Evolutionary conservation across 2,113 vertebrate genomes (phyloP).

Genomic region (Melanerpes aurifrons): DNA sequence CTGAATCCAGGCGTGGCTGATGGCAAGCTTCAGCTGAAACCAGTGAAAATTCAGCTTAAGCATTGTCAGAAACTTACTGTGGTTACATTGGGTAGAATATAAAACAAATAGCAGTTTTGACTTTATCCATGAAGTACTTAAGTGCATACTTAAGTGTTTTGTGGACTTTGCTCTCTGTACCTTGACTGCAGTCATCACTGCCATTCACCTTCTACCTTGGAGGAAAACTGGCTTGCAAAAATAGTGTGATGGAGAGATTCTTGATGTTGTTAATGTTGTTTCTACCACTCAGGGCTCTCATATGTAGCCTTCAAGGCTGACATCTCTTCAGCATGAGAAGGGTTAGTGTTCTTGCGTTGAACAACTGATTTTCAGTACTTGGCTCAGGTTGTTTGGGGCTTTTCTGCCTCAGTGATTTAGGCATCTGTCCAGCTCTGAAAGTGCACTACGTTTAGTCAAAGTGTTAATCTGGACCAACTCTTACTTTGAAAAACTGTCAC

Average conservation of each 20-base stretch:
- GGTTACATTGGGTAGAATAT: neutral
- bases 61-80: neutral
- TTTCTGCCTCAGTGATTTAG: neutral
- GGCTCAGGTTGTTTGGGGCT: neutral
- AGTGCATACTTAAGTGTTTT: neutral
- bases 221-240: neutral
- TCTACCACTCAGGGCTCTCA: neutral
- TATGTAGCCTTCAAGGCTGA: neutral
- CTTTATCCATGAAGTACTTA: neutral
- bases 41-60: neutral
- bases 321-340: neutral
- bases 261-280: neutral
- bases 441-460: neutral
- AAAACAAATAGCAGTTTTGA: neutral
- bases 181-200: neutral
- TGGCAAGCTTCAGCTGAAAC: neutral
- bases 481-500: neutral
- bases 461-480: neutral
- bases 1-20: neutral
- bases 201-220: neutral
- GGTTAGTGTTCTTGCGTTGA: neutral
- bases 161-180: neutral
- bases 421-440: neutral
- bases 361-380: neutral
- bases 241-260: neutral